phyloP scores from a whole-genome alignment of 2,113 vertebrate genomes.

The Delphinus delphis region DNA sequence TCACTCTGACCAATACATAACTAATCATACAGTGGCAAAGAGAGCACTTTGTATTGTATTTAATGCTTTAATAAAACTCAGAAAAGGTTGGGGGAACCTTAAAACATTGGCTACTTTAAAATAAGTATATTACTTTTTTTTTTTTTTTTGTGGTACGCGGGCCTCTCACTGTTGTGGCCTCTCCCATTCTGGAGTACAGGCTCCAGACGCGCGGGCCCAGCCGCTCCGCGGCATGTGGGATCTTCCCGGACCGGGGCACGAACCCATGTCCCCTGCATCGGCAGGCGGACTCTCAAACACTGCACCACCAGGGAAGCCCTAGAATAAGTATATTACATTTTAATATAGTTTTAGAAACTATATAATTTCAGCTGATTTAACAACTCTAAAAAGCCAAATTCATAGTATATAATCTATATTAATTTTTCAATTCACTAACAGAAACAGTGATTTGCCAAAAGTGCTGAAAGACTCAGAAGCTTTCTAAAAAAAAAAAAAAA shows the following conservation, averaged over 20 bases:
- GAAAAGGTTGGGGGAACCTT: conserved; percentile 30
- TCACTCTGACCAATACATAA: conserved; percentile 70
- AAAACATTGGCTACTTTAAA: neutral
- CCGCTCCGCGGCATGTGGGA: too few relatives aligned
- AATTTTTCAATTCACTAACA: conserved; percentile 31
- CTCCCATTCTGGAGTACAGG: too few relatives aligned
- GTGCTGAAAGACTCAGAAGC: neutral
- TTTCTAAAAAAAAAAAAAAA: neutral
- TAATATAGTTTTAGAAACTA: conserved; percentile 21
- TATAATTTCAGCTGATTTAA: conserved; percentile 35
- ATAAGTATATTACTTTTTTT: neutral
- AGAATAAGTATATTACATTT: neutral
- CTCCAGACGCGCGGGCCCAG: too few relatives aligned
- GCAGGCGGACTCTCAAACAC: too few relatives aligned
- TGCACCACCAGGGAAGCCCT: too few relatives aligned
- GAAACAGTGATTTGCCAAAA: neutral
- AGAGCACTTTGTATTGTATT: conserved; percentile 57
- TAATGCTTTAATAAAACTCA: conserved; percentile 21
- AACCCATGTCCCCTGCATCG: too few relatives aligned
- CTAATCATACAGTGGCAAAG: conserved; percentile 52
- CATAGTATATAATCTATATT: neutral
- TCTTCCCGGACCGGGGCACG: too few relatives aligned
- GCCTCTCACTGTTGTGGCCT: too few relatives aligned
- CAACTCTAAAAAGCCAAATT: conserved; percentile 36
- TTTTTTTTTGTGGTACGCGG: too few relatives aligned